Evolutionary conservation across 2,113 vertebrate species (phyloP).

Genomic region (Ranitomeya variabilis): DNA sequence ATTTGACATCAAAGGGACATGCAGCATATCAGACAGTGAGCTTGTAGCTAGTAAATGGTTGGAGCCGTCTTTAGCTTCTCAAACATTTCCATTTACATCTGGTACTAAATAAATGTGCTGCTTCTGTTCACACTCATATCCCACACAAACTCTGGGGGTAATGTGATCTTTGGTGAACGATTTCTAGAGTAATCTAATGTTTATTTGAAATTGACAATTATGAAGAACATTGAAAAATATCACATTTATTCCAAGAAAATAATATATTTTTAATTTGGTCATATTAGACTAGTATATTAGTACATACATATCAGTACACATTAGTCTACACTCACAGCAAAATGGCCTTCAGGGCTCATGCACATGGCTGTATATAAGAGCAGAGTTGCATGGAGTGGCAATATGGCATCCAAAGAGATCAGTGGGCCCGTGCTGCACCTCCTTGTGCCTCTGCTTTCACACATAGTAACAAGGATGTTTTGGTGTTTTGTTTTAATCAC

Average conservation of each 20-base stretch:
- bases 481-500: neutral
- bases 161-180: neutral
- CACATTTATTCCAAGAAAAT: neutral
- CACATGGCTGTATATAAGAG: neutral
- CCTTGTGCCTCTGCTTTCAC: neutral
- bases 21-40: conserved; percentile 26
- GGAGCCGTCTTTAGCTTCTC: neutral
- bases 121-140: neutral
- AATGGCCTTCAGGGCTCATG: neutral
- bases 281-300: neutral
- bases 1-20: conserved; percentile 39
- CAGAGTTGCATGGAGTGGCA: neutral
- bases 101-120: conserved; percentile 1
- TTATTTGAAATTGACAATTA: neutral
- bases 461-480: neutral
- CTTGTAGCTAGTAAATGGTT: conserved; percentile 14
- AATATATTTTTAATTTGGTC: neutral
- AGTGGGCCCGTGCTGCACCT: neutral
- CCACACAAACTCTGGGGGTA: neutral
- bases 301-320: too few species aligned
- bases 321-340: neutral
- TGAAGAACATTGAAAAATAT: neutral
- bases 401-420: neutral
- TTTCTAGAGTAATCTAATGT: neutral
- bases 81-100: conserved; percentile 18